Evolutionary conservation across 2,797 vertebrate species (phyloP).

Genomic region (Sebastiscus albofasciatus): DNA sequence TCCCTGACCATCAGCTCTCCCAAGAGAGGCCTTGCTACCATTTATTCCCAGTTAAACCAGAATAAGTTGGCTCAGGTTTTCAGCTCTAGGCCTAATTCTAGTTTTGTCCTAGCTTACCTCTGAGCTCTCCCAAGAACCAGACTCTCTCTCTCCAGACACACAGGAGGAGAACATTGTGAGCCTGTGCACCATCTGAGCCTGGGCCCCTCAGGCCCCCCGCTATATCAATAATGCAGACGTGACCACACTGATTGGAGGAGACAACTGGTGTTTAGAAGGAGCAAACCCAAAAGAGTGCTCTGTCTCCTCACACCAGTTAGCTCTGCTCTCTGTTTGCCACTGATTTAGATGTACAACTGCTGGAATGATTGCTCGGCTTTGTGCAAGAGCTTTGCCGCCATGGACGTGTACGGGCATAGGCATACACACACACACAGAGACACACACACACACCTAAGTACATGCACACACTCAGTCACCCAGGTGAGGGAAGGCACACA

Average conservation of each 20-base stretch:
- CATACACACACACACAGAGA: background rate
- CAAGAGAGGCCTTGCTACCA: constrained; percentile 78
- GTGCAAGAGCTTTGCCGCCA: constrained; percentile 29
- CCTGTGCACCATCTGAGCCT: constrained; percentile 80
- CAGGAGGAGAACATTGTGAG: constrained; percentile 58
- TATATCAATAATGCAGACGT: constrained; percentile 89
- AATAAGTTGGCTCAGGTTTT: constrained; percentile 47
- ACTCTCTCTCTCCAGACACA: constrained; percentile 53
- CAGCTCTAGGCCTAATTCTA: constrained; percentile 48
- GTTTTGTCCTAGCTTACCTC: constrained; percentile 56
- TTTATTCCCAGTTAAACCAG: constrained; percentile 84
- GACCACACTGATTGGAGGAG: constrained; percentile 90
- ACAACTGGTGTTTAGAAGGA: constrained; percentile 89
- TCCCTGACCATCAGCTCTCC: constrained; percentile 58
- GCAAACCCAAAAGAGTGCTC: constrained; percentile 81
- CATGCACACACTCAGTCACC: constrained; percentile 45
- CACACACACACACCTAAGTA: background rate
- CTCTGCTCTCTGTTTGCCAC: constrained; percentile 80
- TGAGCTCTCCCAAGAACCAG: constrained; percentile 46
- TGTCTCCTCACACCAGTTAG: constrained; percentile 74
- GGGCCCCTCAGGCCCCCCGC: constrained; percentile 75
- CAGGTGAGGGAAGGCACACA: constrained; percentile 60
- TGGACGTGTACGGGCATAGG: constrained; percentile 1
- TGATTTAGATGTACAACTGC: constrained; percentile 87
- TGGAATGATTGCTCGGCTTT: constrained; percentile 67